A percentile compares a stretch with the other conserved stretches of the same genome.
These are phyloP conservation scores for Andrena bucephala DNA, from an alignment of 2,888 invertebrate genomes.

Conservation along the genomic window DNA sequence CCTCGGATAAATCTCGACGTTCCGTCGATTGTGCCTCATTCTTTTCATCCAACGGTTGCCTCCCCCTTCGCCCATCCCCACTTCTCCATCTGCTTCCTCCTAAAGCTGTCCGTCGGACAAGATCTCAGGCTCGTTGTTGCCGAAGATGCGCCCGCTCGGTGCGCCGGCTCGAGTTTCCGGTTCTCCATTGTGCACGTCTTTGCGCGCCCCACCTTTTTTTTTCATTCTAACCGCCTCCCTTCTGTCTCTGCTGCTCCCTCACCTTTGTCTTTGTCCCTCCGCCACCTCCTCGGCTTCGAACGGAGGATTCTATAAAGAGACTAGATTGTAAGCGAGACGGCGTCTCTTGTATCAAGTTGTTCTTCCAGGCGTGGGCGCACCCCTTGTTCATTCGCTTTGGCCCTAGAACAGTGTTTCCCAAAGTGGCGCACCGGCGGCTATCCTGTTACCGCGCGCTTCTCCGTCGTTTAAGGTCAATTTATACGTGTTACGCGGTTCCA, in stretches of 20 bases:
- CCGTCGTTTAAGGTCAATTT: slow-evolving; percentile 38
- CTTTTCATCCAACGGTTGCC: slow-evolving; percentile 30
- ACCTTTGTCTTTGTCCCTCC: slow-evolving; percentile 55
- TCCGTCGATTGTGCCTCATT: slow-evolving; percentile 59
- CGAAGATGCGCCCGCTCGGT: slow-evolving; percentile 68
- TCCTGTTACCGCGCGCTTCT: slow-evolving; percentile 41
- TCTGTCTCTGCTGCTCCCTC: slow-evolving; percentile 31
- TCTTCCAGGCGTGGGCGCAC: slow-evolving; percentile 71
- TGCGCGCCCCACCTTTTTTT: slow-evolving; percentile 45
- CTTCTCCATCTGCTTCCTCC: slow-evolving; percentile 3
- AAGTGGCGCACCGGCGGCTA: slow-evolving; percentile 47
- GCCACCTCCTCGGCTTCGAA: slow-evolving; percentile 53
- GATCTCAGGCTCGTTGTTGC: slow-evolving; percentile 66
- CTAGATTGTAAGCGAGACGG: slow-evolving; percentile 78
- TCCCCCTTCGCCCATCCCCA: slow-evolving; percentile 13
- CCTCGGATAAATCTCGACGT: slow-evolving; percentile 63
- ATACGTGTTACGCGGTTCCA: slow-evolving; percentile 23
- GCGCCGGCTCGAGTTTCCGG: slow-evolving; percentile 79
- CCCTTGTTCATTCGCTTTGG: slow-evolving; percentile 65
- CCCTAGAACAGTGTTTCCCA: slow-evolving; percentile 71
- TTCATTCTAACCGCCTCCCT: slow-evolving; percentile 25
- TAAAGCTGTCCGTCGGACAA: slow-evolving; percentile 61
- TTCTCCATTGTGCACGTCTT: slow-evolving; percentile 77
- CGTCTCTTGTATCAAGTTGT: slow-evolving; percentile 77
- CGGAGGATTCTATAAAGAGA: slow-evolving; percentile 75